These are phyloP conservation scores for Congeria kusceri DNA, from an alignment of 2,888 invertebrate genomes.

Conservation along the genomic window DNA sequence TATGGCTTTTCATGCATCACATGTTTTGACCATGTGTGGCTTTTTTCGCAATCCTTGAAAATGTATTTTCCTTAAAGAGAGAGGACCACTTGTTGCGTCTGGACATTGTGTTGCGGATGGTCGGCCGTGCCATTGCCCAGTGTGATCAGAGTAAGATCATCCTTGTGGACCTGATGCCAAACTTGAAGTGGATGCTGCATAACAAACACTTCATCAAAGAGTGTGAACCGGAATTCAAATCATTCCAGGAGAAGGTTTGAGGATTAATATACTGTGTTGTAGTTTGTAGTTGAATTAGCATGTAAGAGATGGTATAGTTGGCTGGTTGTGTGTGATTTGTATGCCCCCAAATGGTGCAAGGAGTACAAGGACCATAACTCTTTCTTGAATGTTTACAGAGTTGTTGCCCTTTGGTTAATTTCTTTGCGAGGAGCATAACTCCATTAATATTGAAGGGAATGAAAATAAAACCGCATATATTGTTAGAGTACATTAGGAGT, in stretches of 20 bases:
- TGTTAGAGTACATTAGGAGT: too few relatives aligned
- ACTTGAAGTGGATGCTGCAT: constrained; percentile 80
- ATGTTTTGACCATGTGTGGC: too few relatives aligned
- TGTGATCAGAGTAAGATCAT: constrained; percentile 65
- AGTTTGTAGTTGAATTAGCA: background rate
- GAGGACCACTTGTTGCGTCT: constrained; percentile 78
- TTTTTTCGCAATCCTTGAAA: too few relatives aligned
- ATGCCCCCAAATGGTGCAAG: background rate
- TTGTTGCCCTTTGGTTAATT: too few relatives aligned
- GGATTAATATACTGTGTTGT: background rate
- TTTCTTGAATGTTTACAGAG: too few relatives aligned
- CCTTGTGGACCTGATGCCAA: constrained; percentile 83
- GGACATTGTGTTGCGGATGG: constrained; percentile 75
- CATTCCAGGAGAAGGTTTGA: constrained; percentile 81
- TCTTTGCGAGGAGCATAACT: too few relatives aligned
- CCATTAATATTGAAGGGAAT: too few relatives aligned
- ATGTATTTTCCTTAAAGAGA: constrained; percentile 63
- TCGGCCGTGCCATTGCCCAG: constrained; percentile 66
- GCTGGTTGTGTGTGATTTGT: background rate
- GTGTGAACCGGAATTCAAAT: constrained; percentile 73
- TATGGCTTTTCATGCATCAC: too few relatives aligned
- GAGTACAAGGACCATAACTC: too few relatives aligned
- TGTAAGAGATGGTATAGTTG: too few relatives aligned
- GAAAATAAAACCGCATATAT: too few relatives aligned
- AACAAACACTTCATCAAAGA: constrained; percentile 75